Percentiles rank a stretch among this genome's conserved stretches.
phyloP scores from a whole-genome alignment of 1,140 invertebrate genomes.

The Condylostylus longicornis region DNA sequence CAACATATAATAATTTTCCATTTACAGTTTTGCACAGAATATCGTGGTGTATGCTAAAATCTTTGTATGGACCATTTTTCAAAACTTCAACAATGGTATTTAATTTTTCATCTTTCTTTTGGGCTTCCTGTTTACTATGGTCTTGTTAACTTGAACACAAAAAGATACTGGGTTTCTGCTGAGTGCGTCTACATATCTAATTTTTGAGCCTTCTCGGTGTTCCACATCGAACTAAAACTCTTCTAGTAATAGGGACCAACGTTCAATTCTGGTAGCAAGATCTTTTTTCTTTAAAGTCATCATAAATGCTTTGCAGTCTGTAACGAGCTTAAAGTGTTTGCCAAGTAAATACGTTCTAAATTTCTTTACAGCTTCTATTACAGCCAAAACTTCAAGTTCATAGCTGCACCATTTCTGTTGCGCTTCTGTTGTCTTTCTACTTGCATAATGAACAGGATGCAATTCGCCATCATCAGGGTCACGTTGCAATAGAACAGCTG shows the following conservation, averaged over 20 bases:
- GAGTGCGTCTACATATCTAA: conserved; percentile 14
- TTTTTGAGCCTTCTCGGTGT: conserved; percentile 9
- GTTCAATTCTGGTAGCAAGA: conserved; percentile 10
- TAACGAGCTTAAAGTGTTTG: neutral
- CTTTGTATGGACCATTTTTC: neutral
- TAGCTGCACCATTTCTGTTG: conserved; percentile 31
- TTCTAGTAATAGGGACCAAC: conserved; percentile 12
- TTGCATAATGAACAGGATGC: no score
- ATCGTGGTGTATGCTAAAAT: neutral
- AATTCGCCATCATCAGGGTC: no score
- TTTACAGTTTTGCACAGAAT: neutral
- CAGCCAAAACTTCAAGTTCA: conserved; percentile 32
- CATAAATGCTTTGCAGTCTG: conserved; percentile 20
- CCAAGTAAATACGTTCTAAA: conserved; percentile 16
- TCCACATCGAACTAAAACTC: conserved; percentile 12
- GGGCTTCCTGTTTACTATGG: no score
- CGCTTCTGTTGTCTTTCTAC: conserved; percentile 17
- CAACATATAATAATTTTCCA: neutral
- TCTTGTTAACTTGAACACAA: neutral
- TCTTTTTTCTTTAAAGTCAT: conserved; percentile 16
- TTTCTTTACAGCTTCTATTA: conserved; percentile 30
- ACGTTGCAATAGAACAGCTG: no score
- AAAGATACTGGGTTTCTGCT: conserved; percentile 11
- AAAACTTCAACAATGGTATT: no score
- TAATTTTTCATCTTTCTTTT: no score